A percentile compares a stretch with the other conserved stretches of the same genome.
phyloP scores from a whole-genome alignment of 2,113 vertebrate species.

The Leptosomus discolor region DNA sequence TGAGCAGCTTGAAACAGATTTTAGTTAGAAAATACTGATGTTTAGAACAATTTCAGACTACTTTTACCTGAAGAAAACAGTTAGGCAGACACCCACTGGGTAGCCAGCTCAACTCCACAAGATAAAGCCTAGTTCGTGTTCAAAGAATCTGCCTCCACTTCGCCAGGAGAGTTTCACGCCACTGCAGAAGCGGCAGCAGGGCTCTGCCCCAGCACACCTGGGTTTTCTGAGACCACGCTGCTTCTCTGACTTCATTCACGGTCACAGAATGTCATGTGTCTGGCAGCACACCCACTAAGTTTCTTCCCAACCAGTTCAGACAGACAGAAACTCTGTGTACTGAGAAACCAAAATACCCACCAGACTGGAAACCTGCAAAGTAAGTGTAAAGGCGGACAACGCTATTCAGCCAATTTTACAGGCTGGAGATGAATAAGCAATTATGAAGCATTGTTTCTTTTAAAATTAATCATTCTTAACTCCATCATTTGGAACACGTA shows the following conservation, averaged over 20 bases:
- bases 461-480: not conserved
- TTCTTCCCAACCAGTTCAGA: not conserved
- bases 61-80: not conserved
- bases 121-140: not conserved
- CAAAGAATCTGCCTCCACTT: not conserved
- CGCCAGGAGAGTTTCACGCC: not conserved
- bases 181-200: not conserved
- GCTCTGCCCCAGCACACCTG: not conserved
- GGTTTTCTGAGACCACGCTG: not conserved
- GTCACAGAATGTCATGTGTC: not conserved
- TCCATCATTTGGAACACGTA: not conserved
- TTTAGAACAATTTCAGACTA: not conserved
- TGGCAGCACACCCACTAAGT: not conserved
- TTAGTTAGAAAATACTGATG: not conserved
- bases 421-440: slow-evolving; percentile 9
- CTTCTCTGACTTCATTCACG: not conserved
- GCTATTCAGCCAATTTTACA: not conserved
- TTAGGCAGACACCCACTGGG: not conserved
- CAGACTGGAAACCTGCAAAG: slow-evolving; percentile 45
- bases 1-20: not conserved
- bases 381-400: not conserved
- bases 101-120: not conserved
- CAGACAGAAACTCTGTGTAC: slow-evolving; percentile 34
- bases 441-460: not conserved
- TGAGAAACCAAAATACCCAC: slow-evolving; percentile 8